A percentile compares a stretch with the other conserved stretches of the same genome.
Evolutionary conservation across 2,113 vertebrate species (phyloP).

Genomic region (Isurus oxyrinchus): DNA sequence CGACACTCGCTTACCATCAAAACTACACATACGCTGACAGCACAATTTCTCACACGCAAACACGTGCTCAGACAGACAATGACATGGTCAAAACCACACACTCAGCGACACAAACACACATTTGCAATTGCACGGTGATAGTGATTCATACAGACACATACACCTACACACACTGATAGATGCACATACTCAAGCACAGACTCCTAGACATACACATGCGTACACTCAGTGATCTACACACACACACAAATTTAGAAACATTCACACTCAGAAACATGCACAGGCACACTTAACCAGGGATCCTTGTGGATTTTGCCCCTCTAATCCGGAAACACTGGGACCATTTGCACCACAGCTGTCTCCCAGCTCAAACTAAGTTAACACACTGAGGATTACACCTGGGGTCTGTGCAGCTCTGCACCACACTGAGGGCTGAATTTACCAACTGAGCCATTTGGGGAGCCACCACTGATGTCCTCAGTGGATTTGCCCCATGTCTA

Average conservation of each 20-base stretch:
- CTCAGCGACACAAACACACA: no score
- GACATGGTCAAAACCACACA: no score
- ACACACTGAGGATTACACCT: not conserved
- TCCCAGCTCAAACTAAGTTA: not conserved
- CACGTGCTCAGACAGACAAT: no score
- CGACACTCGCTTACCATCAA: no score
- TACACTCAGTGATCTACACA: not conserved
- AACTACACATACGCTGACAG: no score
- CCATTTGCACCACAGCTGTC: not conserved
- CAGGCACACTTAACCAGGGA: not conserved
- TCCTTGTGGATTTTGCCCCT: not conserved
- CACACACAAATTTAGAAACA: not conserved
- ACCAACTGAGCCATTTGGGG: not conserved
- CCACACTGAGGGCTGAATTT: not conserved
- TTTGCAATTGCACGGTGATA: no score
- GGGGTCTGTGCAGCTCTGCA: not conserved
- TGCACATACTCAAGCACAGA: not conserved
- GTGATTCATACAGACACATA: no score
- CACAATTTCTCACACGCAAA: no score
- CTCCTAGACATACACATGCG: not conserved
- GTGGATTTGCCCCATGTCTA: not conserved
- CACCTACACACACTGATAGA: no score
- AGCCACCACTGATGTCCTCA: not conserved
- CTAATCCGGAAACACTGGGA: not conserved
- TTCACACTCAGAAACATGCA: not conserved